Percentiles rank a stretch among this genome's conserved stretches.
Conservation (phyloP, 2,113 vertebrate species). For the Microcebus ravelobensis region DNA sequence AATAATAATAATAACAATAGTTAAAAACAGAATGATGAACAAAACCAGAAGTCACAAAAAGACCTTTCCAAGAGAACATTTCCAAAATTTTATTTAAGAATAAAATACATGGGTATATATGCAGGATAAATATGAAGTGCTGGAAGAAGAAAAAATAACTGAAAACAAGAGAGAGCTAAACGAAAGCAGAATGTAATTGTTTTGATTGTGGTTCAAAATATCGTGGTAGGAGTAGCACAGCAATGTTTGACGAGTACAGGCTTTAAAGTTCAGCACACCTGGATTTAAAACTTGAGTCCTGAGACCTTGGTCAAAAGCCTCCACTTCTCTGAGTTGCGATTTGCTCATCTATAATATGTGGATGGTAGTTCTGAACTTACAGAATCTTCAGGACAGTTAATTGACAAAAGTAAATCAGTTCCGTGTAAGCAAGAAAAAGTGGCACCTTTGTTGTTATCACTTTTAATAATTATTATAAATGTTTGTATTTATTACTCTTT, state of each 20-base stretch:
- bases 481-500: neutral
- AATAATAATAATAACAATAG: neutral
- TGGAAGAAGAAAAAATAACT: neutral
- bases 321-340: fast-evolving
- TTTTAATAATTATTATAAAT: neutral
- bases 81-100: neutral
- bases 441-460: neutral
- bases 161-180: neutral
- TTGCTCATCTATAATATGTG: fast-evolving
- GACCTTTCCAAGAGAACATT: neutral
- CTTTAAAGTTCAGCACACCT: neutral
- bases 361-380: neutral
- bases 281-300: neutral
- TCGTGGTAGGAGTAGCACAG: fast-evolving
- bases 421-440: neutral
- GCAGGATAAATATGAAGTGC: neutral
- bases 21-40: neutral
- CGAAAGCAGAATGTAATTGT: neutral
- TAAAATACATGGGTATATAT: neutral
- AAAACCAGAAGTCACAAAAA: neutral
- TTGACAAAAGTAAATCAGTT: neutral
- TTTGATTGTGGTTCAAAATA: neutral
- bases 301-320: neutral
- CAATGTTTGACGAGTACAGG: fast-evolving
- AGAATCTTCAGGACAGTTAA: neutral